Conservation (phyloP, 2,797 vertebrate genomes). For the Syngnathus rostellatus region DNA sequence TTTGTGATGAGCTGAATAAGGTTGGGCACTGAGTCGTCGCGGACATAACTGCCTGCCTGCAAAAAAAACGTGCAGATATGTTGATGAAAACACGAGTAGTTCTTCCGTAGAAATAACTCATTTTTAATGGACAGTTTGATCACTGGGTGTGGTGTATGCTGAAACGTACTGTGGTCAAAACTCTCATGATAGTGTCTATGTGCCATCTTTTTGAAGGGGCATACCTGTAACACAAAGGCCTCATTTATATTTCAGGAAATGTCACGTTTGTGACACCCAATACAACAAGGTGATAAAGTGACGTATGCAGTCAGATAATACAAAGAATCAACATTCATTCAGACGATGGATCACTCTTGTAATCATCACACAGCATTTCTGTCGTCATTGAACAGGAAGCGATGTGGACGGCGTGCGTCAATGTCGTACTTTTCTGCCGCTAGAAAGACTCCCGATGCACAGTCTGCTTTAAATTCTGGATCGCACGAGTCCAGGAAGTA, state of each 20-base stretch:
- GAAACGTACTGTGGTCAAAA: constrained; percentile 88
- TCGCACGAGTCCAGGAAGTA: constrained; percentile 99
- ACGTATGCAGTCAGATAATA: constrained; percentile 71
- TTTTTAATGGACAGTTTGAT: background rate
- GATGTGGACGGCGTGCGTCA: constrained; percentile 8
- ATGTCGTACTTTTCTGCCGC: constrained; percentile 93
- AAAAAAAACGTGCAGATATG: constrained; percentile 34
- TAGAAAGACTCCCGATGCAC: constrained; percentile 96
- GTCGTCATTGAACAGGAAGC: background rate
- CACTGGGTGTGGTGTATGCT: background rate
- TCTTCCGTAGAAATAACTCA: background rate
- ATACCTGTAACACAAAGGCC: constrained; percentile 69
- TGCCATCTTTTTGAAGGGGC: constrained; percentile 99
- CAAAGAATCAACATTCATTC: constrained; percentile 71
- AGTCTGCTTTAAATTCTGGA: constrained; percentile 98
- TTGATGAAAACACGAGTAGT: background rate
- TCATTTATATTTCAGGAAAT: background rate
- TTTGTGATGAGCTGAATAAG: constrained; percentile 99
- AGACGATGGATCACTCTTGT: constrained; percentile 89
- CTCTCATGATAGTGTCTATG: constrained; percentile 99
- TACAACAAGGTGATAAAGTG: background rate
- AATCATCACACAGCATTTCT: constrained; percentile 80
- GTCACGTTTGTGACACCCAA: background rate
- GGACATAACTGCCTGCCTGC: constrained; percentile 96
- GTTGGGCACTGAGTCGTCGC: constrained; percentile 97